Percentiles rank a stretch among this genome's conserved stretches.
Evolutionary conservation across 2,888 invertebrate species (phyloP).

Genomic region (Acleris holmiana): DNA sequence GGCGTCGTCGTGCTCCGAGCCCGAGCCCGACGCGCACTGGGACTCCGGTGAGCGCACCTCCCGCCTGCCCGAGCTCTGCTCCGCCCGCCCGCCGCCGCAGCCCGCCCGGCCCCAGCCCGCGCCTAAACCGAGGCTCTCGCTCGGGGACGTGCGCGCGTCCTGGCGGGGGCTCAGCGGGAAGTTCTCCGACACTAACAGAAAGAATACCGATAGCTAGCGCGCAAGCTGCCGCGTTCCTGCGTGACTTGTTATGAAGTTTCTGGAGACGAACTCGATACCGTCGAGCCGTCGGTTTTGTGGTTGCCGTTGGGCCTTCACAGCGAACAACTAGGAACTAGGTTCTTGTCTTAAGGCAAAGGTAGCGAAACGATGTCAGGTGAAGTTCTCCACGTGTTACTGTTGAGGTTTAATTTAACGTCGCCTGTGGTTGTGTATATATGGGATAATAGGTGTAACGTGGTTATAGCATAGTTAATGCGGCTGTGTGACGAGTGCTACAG

Average conservation of each 20-base stretch:
- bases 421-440: conserved; percentile 2
- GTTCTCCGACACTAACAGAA: conserved; percentile 55
- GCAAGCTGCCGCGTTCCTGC: background rate
- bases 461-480: conserved; percentile 5
- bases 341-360: too few species aligned
- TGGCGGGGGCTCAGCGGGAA: conserved; percentile 63
- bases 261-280: too few species aligned
- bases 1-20: conserved; percentile 64
- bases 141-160: conserved; percentile 61
- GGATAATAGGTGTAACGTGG: background rate
- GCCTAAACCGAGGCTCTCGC: conserved; percentile 46
- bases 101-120: background rate
- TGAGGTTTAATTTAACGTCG: background rate
- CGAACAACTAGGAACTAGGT: too few species aligned
- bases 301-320: background rate
- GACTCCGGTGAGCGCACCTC: conserved; percentile 88
- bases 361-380: too few species aligned
- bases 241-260: background rate
- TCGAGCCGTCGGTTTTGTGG: background rate
- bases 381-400: background rate
- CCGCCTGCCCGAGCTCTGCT: background rate
- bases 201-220: conserved; percentile 48
- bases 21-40: conserved; percentile 85
- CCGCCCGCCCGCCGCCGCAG: too few species aligned
- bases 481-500: conserved; percentile 18